Conservation (phyloP, 2,113 vertebrate species). For the Hemiprocne comata region DNA sequence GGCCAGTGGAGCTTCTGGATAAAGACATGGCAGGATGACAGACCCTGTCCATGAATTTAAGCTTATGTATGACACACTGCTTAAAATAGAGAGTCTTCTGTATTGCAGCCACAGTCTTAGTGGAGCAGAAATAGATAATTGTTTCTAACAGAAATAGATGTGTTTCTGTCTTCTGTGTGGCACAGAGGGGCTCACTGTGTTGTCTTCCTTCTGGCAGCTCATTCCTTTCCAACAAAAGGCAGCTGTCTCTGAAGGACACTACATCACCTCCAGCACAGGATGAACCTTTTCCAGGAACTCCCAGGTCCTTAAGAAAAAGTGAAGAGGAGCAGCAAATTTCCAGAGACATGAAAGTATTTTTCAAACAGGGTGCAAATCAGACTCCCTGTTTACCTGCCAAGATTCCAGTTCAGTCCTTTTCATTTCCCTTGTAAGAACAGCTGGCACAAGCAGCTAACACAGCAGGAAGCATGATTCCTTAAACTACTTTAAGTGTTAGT, state of each 20-base stretch:
- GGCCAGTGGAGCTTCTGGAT: neutral
- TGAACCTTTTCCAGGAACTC: neutral
- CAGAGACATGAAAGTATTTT: neutral
- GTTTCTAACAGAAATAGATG: rapidly evolving
- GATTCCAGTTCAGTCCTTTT: neutral
- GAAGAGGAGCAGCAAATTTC: neutral
- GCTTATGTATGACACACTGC: rapidly evolving
- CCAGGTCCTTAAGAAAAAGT: neutral
- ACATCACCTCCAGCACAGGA: neutral
- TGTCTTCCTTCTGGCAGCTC: no score
- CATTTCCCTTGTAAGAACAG: neutral
- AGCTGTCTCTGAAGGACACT: neutral
- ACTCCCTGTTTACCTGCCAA: constrained; percentile 13
- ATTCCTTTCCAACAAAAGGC: neutral
- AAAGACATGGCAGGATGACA: neutral
- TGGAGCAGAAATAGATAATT: no score
- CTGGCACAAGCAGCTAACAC: constrained; percentile 18
- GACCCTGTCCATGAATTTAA: neutral
- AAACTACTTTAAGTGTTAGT: neutral
- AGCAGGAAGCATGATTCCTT: constrained; percentile 33
- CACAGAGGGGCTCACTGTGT: neutral
- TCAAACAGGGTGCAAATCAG: neutral
- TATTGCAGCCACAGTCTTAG: neutral
- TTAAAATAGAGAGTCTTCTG: neutral
- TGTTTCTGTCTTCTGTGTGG: neutral